A percentile compares a stretch with the other conserved stretches of the same genome.
These are phyloP conservation scores for Scopus umbretta DNA, from an alignment of 2,113 vertebrate species.

Conservation along the genomic window DNA sequence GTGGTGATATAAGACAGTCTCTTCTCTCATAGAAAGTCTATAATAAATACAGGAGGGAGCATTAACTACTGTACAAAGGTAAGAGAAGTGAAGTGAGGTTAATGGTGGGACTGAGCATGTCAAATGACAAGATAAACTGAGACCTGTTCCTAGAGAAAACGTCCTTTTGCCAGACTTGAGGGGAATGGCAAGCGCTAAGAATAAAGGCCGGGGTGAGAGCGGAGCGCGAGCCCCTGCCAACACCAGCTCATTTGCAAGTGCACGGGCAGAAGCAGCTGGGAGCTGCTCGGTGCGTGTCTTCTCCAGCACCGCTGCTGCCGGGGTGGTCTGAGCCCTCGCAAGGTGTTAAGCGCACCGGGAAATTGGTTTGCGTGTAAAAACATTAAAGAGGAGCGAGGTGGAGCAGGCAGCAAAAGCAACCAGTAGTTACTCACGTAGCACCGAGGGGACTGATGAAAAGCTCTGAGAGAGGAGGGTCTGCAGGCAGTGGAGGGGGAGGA, in stretches of 20 bases:
- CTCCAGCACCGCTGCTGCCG: not conserved
- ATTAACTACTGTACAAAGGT: fast-evolving
- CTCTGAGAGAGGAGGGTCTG: not conserved
- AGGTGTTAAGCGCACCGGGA: not conserved
- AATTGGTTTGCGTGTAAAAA: not conserved
- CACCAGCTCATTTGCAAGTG: not conserved
- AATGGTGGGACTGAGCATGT: not conserved
- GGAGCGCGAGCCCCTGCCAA: not conserved
- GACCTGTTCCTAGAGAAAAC: not conserved
- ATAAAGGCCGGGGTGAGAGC: not conserved
- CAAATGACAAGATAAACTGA: not conserved
- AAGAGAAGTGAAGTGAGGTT: not conserved
- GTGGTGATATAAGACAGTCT: not conserved
- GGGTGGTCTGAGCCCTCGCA: not conserved
- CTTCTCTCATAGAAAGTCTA: not conserved
- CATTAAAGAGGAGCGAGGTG: not conserved
- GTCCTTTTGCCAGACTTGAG: not conserved
- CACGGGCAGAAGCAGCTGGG: not conserved
- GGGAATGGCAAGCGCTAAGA: not conserved
- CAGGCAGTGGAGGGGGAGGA: not conserved
- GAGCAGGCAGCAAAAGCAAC: not conserved
- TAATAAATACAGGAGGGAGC: not conserved
- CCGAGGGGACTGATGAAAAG: not conserved
- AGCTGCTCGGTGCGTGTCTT: not conserved
- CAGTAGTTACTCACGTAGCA: not conserved